phyloP scores from a whole-genome alignment of 2,797 vertebrate genomes.

The Syndactyla subalaris region DNA sequence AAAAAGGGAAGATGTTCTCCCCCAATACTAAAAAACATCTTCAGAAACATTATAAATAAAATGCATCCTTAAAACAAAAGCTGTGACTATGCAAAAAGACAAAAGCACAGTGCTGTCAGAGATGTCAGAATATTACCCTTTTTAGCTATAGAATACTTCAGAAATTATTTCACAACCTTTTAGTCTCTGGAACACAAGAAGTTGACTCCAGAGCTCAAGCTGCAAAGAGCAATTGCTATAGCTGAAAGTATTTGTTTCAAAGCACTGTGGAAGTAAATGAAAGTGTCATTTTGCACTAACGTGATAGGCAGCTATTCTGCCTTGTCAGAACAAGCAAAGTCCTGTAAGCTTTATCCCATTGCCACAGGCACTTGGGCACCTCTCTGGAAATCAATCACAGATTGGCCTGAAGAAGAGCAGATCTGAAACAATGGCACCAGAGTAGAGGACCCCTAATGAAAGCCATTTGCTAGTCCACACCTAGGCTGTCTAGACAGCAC shows the following conservation, averaged over 20 bases:
- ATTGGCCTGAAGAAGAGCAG: conserved; percentile 82
- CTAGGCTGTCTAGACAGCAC: conserved; percentile 82
- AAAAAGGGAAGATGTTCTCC: background rate
- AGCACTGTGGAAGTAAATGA: conserved; percentile 79
- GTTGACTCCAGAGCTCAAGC: conserved; percentile 56
- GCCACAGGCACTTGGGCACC: conserved; percentile 85
- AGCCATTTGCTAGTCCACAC: conserved; percentile 85
- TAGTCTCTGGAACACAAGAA: conserved; percentile 51
- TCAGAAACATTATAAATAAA: background rate
- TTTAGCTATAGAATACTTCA: conserved; percentile 26
- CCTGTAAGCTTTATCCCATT: conserved; percentile 82
- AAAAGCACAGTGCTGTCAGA: background rate
- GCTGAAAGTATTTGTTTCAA: conserved; percentile 83
- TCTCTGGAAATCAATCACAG: conserved; percentile 90
- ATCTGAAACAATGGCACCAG: conserved; percentile 75
- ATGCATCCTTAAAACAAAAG: background rate
- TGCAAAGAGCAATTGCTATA: conserved; percentile 67
- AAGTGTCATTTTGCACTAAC: conserved; percentile 88
- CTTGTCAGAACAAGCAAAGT: conserved; percentile 81
- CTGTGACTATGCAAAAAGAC: background rate
- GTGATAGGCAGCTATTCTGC: conserved; percentile 84
- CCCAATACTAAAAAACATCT: background rate
- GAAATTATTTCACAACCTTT: conserved; percentile 47
- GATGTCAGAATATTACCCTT: background rate
- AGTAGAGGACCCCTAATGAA: conserved; percentile 81